phyloP scores from a whole-genome alignment of 1,140 invertebrate genomes.

The Coptotermes formosanus region DNA sequence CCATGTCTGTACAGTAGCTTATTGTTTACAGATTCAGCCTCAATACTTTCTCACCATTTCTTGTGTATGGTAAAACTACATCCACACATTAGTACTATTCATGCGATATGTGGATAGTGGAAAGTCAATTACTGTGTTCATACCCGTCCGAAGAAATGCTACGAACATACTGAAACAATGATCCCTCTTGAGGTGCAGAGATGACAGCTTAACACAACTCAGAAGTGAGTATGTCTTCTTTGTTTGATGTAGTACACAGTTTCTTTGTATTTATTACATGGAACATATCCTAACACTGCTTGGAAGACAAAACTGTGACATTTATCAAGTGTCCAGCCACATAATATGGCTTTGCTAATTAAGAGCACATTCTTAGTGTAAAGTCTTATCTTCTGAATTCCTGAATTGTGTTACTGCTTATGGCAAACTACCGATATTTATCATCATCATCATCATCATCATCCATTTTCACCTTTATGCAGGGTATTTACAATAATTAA shows the following conservation, averaged over 20 bases:
- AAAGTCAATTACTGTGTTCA: not conserved
- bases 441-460: too few species aligned
- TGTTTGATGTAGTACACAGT: not conserved
- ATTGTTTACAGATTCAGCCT: too few species aligned
- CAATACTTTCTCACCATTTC: too few species aligned
- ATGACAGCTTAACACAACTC: not conserved
- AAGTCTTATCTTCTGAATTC: not conserved
- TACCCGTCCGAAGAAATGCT: not conserved
- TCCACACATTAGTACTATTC: not conserved
- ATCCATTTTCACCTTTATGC: too few species aligned
- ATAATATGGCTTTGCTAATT: not conserved
- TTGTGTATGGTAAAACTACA: conserved; percentile 2
- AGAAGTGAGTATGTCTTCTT: not conserved
- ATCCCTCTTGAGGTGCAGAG: not conserved
- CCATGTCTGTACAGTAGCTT: too few species aligned
- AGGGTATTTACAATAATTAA: too few species aligned
- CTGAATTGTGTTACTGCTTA: not conserved
- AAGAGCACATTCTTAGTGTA: not conserved
- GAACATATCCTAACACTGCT: not conserved
- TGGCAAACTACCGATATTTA: not conserved
- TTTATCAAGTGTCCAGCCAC: not conserved
- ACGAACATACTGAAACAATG: not conserved
- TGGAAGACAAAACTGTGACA: not conserved
- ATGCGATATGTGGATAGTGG: not conserved
- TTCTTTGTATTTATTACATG: not conserved